Evolutionary conservation across 2,888 invertebrate genomes (phyloP).

Genomic region (Cartodere bifasciata): DNA sequence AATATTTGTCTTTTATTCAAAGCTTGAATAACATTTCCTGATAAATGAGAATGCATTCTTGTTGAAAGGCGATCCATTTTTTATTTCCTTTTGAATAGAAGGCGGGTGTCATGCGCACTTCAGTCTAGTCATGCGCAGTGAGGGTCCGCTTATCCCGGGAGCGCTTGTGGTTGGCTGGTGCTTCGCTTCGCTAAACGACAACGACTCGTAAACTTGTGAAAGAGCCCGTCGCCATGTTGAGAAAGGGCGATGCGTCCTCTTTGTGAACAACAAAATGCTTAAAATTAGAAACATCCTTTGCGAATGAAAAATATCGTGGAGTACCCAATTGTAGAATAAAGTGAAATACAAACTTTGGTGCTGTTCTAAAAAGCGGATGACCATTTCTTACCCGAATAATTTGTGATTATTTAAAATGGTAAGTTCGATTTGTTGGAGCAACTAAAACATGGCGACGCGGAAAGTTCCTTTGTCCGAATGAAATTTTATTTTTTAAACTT

Average conservation of each 20-base stretch:
- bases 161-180: slow-evolving; percentile 17
- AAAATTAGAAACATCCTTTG: slow-evolving; percentile 39
- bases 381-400: slow-evolving; percentile 42
- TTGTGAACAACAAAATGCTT: slow-evolving; percentile 36
- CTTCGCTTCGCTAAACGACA: slow-evolving; percentile 17
- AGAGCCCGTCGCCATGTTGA: slow-evolving; percentile 42
- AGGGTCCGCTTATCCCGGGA: slow-evolving; percentile 17
- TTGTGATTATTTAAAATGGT: slow-evolving; percentile 58
- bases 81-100: slow-evolving; percentile 4
- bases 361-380: slow-evolving; percentile 43
- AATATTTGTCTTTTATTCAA: slow-evolving; percentile 41
- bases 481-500: slow-evolving; percentile 7
- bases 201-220: slow-evolving; percentile 22
- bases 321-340: slow-evolving; percentile 39
- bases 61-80: slow-evolving; percentile 20
- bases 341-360: slow-evolving; percentile 33
- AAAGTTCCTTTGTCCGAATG: slow-evolving; percentile 21
- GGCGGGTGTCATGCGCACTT: slow-evolving; percentile 15
- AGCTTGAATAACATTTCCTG: slow-evolving; percentile 33
- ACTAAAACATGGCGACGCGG: slow-evolving; percentile 38
- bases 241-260: slow-evolving; percentile 36
- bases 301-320: slow-evolving; percentile 40
- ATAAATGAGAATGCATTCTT: slow-evolving; percentile 29
- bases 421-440: slow-evolving; percentile 37
- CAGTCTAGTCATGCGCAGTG: slow-evolving; percentile 18